Conservation (phyloP, 2,888 invertebrate genomes). For the Steromphala cineraria region DNA sequence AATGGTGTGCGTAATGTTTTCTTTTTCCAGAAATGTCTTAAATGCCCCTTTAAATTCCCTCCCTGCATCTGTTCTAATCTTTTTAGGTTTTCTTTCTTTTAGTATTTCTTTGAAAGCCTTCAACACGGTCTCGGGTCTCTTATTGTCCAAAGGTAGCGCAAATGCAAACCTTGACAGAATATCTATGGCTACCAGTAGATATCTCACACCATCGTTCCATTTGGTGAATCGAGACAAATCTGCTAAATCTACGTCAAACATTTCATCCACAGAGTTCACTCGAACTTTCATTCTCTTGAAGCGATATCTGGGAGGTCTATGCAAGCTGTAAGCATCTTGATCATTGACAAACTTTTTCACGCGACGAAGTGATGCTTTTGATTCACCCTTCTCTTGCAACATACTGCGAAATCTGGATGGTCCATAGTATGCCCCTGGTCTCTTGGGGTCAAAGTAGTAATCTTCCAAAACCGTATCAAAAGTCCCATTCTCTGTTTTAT, state of each 20-base stretch:
- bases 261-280: slow-evolving; percentile 4
- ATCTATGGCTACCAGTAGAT: not conserved
- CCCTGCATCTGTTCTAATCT: not conserved
- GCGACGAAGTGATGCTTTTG: no score
- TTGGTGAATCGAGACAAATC: not conserved
- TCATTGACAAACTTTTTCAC: not conserved
- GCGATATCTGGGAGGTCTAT: not conserved
- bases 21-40: not conserved
- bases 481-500: not conserved
- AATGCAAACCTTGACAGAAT: not conserved
- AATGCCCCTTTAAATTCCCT: not conserved
- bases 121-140: not conserved
- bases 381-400: no score
- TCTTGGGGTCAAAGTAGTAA: not conserved
- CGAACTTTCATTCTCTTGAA: slow-evolving; percentile 4
- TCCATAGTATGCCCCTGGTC: not conserved
- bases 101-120: not conserved
- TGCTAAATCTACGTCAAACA: not conserved
- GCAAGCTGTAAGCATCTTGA: slow-evolving; percentile 10
- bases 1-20: not conserved
- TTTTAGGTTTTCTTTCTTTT: not conserved
- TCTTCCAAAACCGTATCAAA: not conserved
- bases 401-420: not conserved
- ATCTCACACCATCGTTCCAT: not conserved
- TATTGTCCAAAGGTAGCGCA: not conserved